Percentiles rank a stretch among this genome's conserved stretches.
phyloP scores from a whole-genome alignment of 1,140 invertebrate species.

The Bombus confusus region DNA sequence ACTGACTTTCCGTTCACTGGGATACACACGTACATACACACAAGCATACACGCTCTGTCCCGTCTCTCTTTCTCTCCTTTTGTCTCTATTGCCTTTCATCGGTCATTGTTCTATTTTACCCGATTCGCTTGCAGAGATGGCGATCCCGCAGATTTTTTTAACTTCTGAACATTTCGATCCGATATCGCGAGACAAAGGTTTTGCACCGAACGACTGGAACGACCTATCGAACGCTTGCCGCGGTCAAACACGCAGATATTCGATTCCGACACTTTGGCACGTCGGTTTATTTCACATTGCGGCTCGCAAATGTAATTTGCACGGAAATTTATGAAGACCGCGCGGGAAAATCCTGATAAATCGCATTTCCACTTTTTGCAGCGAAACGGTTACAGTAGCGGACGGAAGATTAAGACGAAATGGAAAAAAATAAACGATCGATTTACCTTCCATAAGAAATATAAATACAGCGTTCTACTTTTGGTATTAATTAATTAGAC shows the following conservation, averaged over 20 bases:
- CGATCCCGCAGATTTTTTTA: neutral
- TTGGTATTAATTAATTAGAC: too few species aligned
- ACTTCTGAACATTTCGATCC: neutral
- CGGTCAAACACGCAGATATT: neutral
- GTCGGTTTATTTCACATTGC: too few species aligned
- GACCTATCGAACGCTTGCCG: neutral
- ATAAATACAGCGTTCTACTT: too few species aligned
- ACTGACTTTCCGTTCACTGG: neutral
- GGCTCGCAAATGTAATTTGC: neutral
- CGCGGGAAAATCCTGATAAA: too few species aligned
- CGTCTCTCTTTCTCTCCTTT: neutral
- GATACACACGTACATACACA: too few species aligned
- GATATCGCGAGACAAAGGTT: neutral
- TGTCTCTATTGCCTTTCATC: neutral
- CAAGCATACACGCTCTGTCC: neutral
- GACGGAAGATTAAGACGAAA: too few species aligned
- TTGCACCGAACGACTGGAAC: neutral
- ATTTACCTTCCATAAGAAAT: too few species aligned
- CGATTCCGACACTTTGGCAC: neutral
- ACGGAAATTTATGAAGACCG: neutral
- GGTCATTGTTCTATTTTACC: slow-evolving; percentile 29
- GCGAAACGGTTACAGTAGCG: too few species aligned
- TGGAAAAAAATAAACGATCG: too few species aligned
- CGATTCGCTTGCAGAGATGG: neutral
- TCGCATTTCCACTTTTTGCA: too few species aligned